Evolutionary conservation across 2,797 vertebrate species (phyloP).

Genomic region (Mus spretus): DNA sequence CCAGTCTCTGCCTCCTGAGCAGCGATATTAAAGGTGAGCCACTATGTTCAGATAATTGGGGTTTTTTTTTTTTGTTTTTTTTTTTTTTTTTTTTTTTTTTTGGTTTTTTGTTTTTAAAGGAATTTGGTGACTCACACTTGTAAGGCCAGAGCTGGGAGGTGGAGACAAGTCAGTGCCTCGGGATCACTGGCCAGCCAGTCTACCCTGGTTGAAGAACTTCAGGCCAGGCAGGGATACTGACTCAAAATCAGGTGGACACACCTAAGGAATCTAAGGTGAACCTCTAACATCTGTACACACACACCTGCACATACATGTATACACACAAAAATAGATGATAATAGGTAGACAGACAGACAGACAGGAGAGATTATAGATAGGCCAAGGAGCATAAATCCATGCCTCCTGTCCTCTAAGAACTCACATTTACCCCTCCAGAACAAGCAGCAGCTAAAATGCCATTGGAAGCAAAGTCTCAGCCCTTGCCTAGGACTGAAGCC

Average conservation of each 20-base stretch:
- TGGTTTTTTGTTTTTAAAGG: too few relatives aligned
- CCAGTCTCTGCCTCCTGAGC: background rate
- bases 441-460: background rate
- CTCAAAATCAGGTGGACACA: background rate
- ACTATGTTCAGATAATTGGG: background rate
- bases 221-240: background rate
- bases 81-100: background rate
- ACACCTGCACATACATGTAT: background rate
- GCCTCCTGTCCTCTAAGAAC: background rate
- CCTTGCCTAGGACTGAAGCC: background rate
- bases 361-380: background rate
- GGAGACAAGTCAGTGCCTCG: background rate
- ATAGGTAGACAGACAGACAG: background rate
- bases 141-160: background rate
- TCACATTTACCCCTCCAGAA: background rate
- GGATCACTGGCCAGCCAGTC: background rate
- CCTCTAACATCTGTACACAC: background rate
- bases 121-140: background rate
- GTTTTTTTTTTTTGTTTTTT: too few relatives aligned
- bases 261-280: background rate
- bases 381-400: background rate
- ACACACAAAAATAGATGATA: background rate
- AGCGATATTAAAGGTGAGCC: background rate
- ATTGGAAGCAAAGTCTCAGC: background rate
- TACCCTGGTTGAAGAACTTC: background rate